Evolutionary conservation across 2,888 invertebrate genomes (phyloP), one percentile per base, ranked within the genome.

Genomic region (Nomada hirtipes): DNA sequence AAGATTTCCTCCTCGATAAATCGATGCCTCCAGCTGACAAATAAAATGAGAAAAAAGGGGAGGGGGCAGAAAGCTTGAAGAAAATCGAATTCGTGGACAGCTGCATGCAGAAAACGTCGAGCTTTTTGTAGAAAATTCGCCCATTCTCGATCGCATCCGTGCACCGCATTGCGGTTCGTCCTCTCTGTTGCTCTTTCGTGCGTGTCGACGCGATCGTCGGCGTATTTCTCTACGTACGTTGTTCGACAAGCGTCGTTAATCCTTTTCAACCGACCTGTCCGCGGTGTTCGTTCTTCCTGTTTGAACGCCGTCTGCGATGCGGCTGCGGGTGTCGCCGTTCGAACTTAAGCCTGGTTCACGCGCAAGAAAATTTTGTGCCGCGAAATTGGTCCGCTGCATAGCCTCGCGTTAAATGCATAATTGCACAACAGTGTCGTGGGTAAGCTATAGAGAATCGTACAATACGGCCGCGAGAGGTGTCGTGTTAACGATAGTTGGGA

Each of bases 161-260:
- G 42, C 73, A 71, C 86, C 73, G 83, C 83, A 86, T 77, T 85
- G 85, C 85, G 75, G 86, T 75, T 59, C 65, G 26, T 47, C 55
- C 60, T 61, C 50, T 36, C 57, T 23, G 18, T 52, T 23, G 52
- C 29, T 50, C 57, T 29, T 60, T 74, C 74, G 68, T 53, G 65
- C 44, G 52, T 57, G 52, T 36, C 65, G 61, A 42, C 65, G 68
- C 29, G 65, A 67, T 71, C 61, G 68, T 79, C 74, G 44, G 20
- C 74, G 79, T 80, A 60, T 60, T 53, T 15, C 57, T 52, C 61
- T 73, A 79, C 64, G 74, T 47, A 13, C 47, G 11, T 77, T 67
- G 71, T 80, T 80, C 77, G 78, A 78, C 76, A 26, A 63, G 79
- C 52, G 79, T 70, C 73, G 70, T 77, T 77, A 76, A 79, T 79